These are phyloP conservation scores for Galaxias olidus DNA, from an alignment of 2,797 vertebrate species.

Conservation along the genomic window DNA sequence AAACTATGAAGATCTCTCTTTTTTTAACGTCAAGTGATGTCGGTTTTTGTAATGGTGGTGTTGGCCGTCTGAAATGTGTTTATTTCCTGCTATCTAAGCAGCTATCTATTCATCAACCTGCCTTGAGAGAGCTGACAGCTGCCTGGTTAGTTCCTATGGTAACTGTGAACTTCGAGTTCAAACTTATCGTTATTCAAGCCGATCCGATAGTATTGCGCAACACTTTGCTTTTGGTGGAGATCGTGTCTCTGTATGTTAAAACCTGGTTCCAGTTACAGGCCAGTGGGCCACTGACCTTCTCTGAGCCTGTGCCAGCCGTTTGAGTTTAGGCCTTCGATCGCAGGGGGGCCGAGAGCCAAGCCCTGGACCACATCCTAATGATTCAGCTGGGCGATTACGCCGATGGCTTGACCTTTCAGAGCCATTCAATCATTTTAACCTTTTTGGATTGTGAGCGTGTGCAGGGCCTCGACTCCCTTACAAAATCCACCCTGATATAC, in stretches of 20 bases:
- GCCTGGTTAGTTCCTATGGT: slow-evolving; percentile 73
- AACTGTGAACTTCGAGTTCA: slow-evolving; percentile 65
- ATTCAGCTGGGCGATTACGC: slow-evolving; percentile 56
- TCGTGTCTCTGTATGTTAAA: slow-evolving; percentile 39
- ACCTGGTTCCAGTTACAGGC: slow-evolving; percentile 25
- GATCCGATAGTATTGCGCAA: slow-evolving; percentile 38
- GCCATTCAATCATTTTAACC: slow-evolving; percentile 52
- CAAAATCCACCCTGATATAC: slow-evolving; percentile 36
- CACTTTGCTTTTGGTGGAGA: slow-evolving; percentile 31
- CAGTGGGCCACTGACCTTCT: slow-evolving; percentile 34
- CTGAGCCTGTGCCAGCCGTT: slow-evolving; percentile 22
- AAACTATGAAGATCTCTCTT: too few species aligned
- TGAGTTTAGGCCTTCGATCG: slow-evolving; percentile 21
- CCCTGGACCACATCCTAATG: slow-evolving; percentile 36
- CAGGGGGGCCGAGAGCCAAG: slow-evolving; percentile 35
- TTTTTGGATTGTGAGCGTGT: slow-evolving; percentile 54
- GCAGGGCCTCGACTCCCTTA: slow-evolving; percentile 36
- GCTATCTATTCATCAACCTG: slow-evolving; percentile 45
- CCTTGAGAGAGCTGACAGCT: slow-evolving; percentile 38
- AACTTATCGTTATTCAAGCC: slow-evolving; percentile 57
- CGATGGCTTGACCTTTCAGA: slow-evolving; percentile 60
- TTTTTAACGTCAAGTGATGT: too few species aligned
- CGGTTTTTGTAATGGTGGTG: slow-evolving; percentile 22
- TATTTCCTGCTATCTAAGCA: neutral
- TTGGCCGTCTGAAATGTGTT: slow-evolving; percentile 2